A percentile compares a stretch with the other conserved stretches of the same genome.
These are phyloP conservation scores for Rhinichthys klamathensis DNA, from an alignment of 2,113 vertebrate genomes.

Conservation along the genomic window DNA sequence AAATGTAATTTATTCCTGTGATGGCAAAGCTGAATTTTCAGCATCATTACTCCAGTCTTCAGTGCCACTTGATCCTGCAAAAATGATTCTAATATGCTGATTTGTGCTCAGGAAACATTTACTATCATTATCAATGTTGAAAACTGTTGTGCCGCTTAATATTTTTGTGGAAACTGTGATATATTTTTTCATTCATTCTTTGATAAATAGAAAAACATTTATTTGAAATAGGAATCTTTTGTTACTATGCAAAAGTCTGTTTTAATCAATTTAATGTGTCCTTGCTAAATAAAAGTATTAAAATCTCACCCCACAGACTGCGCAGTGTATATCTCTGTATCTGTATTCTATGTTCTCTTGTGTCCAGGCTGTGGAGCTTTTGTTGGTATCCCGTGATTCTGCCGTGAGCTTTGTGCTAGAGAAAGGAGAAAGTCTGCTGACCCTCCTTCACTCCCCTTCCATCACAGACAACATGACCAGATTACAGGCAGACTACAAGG, in stretches of 20 bases:
- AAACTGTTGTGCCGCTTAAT: not conserved
- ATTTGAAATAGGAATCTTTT: not conserved
- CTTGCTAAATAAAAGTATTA: not conserved
- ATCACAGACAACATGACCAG: conserved; percentile 82
- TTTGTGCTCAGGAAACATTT: not conserved
- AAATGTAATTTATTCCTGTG: not conserved
- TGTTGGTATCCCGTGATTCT: conserved; percentile 86
- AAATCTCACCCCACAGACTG: no score
- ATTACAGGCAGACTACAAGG: conserved; percentile 83
- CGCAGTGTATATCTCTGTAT: not conserved
- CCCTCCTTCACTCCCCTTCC: conserved; percentile 79
- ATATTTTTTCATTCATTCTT: not conserved
- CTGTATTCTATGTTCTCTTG: conserved; percentile 11
- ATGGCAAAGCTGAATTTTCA: not conserved
- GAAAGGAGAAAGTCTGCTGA: conserved; percentile 87
- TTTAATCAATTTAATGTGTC: not conserved
- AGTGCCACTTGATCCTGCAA: not conserved
- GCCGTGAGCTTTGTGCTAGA: conserved; percentile 87
- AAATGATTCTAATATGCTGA: not conserved
- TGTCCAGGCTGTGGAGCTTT: conserved; percentile 87
- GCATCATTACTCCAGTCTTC: not conserved
- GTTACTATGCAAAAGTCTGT: not conserved
- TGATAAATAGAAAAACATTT: not conserved
- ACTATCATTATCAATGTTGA: not conserved
- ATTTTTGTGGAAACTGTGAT: no score